phyloP scores from a whole-genome alignment of 2,797 vertebrate genomes.

The Pseudopleuronectes americanus region DNA sequence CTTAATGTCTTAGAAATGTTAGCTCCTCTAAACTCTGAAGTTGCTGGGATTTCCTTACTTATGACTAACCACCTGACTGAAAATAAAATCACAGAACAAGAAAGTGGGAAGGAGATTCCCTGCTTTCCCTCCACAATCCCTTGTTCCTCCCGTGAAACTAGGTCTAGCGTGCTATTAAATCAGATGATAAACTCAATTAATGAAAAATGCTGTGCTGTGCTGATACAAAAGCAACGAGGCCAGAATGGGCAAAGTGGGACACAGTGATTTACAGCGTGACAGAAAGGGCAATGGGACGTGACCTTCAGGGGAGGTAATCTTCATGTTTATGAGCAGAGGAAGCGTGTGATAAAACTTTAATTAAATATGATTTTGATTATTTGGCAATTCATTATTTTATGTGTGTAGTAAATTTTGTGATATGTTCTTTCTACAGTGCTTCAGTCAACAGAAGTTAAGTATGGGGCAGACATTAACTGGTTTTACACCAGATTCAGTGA shows the following conservation, averaged over 20 bases:
- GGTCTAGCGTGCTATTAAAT: conserved; percentile 59
- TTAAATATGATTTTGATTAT: conserved; percentile 19
- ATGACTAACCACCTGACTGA: neutral
- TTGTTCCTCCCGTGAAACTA: conserved; percentile 12
- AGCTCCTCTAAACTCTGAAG: too few relatives aligned
- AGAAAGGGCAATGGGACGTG: conserved; percentile 28
- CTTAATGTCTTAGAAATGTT: too few relatives aligned
- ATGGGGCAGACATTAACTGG: neutral
- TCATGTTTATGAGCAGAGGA: conserved; percentile 33
- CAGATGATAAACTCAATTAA: conserved; percentile 68
- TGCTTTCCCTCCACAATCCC: conserved; percentile 3
- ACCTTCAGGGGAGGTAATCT: conserved; percentile 23
- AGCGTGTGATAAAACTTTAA: conserved; percentile 38
- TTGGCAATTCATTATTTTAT: neutral
- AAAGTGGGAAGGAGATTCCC: neutral
- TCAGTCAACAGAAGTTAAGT: too few relatives aligned
- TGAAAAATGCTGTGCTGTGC: conserved; percentile 57
- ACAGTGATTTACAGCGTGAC: conserved; percentile 51
- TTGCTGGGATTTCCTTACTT: neutral
- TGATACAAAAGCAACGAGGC: conserved; percentile 40
- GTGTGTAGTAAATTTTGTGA: neutral
- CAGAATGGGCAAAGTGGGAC: conserved; percentile 15
- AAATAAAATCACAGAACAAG: neutral
- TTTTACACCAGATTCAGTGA: neutral
- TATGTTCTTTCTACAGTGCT: neutral